A percentile compares a stretch with the other conserved stretches of the same genome.
phyloP scores from a whole-genome alignment of 2,888 invertebrate species.

The Limnephilus auricula region DNA sequence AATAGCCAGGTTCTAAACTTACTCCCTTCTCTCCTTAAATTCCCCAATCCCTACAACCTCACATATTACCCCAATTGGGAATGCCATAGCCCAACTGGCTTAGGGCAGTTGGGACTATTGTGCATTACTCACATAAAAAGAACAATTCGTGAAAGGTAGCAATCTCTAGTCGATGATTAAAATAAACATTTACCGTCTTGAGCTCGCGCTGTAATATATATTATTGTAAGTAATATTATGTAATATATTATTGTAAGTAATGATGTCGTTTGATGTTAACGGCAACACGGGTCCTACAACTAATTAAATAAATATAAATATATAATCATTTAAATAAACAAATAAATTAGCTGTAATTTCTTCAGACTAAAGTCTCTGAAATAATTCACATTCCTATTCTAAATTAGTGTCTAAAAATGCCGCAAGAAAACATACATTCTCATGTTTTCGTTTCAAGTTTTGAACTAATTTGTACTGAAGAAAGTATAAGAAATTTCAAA shows the following conservation, averaged over 20 bases:
- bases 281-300: not conserved
- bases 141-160: too few species aligned
- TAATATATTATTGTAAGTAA: too few species aligned
- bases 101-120: too few species aligned
- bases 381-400: not conserved
- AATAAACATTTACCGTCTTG: not conserved
- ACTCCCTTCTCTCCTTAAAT: not conserved
- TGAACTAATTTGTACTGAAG: not conserved
- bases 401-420: not conserved
- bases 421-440: not conserved
- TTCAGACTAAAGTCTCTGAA: not conserved
- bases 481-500: not conserved
- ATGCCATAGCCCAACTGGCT: too few species aligned
- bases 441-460: not conserved
- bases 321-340: not conserved
- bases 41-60: too few species aligned
- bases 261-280: too few species aligned
- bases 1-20: too few species aligned
- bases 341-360: not conserved
- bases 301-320: not conserved
- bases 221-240: too few species aligned
- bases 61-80: too few species aligned
- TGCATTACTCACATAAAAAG: too few species aligned
- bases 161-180: not conserved
- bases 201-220: not conserved